Base-by-base conservation (phyloP, 2,888 invertebrate genomes). In the Xylophagus ater region DNA sequence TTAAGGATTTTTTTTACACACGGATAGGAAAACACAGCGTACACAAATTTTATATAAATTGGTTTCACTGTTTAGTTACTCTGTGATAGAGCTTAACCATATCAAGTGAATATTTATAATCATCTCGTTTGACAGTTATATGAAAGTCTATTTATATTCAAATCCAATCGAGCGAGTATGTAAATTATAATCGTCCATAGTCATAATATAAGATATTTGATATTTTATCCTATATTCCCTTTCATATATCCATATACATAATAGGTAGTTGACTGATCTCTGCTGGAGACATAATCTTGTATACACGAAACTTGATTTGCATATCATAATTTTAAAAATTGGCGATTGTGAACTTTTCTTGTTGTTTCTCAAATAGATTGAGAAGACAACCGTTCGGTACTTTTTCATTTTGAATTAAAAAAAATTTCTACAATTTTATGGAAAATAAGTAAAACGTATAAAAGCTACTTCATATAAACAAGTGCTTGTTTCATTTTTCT, bases 91-190 rank as follows among this genome's bases (percentile, higher is more conserved):
- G 30, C 37, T 37, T 31, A 6, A 30, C 37, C 20, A 37, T 20
- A 37, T 24, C 37, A 17, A 13, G 30, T 31, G 37, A 31, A 37
- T 37, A 37, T 37, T 37, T 37, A 37, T 37, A 37, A 37, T 31
- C 31, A 37, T 37, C 37, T n/a, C 19, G 23, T 31, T 37, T 37
- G 37, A 37, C 37, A 37, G 37, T 37, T n/a, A n/a, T 37, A 37
- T 37, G 37, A 37, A 37, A 31, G 31, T 31, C 8, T 12, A 37
- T 37, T 37, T 37, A 24, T 23, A 37, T 37, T 31, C 37, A 31
- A 37, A 28, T 31, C 23, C 19, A 19, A 12, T 25, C n/a, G 8
- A 33, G 13, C 21, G 4, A 12, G 32, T n/a, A 3, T 10, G 5
- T 21, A 14, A 20, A 13, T n/a, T n/a, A 8, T 5, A 20, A 31